Evolutionary conservation across 2,113 vertebrate genomes (phyloP).

Genomic region (Paedocypris sp.): DNA sequence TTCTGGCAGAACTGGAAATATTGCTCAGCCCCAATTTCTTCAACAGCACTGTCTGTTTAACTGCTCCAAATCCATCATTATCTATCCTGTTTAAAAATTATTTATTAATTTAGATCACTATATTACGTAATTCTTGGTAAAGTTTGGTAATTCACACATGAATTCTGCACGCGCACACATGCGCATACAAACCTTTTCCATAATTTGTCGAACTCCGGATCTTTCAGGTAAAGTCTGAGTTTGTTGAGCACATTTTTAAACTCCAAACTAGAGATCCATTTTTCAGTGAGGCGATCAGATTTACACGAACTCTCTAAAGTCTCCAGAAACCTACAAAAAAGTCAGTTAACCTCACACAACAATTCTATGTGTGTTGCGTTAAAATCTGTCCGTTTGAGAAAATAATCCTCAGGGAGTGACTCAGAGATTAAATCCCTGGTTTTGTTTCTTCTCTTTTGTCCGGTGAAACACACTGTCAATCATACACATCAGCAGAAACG

Average conservation of each 20-base stretch:
- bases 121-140: neutral
- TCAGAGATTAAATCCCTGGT: neutral
- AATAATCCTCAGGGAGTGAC: neutral
- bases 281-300: slow-evolving; percentile 15
- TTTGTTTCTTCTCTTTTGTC: neutral
- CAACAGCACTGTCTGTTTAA: slow-evolving; percentile 35
- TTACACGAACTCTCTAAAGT: slow-evolving; percentile 15
- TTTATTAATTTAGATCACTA: neutral
- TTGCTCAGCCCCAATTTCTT: slow-evolving; percentile 36
- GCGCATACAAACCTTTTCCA: slow-evolving; percentile 38
- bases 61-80: slow-evolving; percentile 35
- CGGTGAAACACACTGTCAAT: slow-evolving; percentile 8
- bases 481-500: slow-evolving; percentile 12
- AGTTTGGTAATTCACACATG: neutral
- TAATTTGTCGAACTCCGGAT: slow-evolving; percentile 46
- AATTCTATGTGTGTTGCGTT: too few species aligned
- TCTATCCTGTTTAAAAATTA: slow-evolving; percentile 37
- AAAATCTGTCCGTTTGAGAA: too few species aligned
- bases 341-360: too few species aligned
- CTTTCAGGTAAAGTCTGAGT: slow-evolving; percentile 37
- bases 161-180: neutral
- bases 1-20: neutral
- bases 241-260: slow-evolving; percentile 39
- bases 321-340: slow-evolving; percentile 40
- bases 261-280: slow-evolving; percentile 37